A percentile compares a stretch with the other conserved stretches of the same genome.
Conservation (phyloP, 64 coral and sea anemone species). For the Porites australiensis region DNA sequence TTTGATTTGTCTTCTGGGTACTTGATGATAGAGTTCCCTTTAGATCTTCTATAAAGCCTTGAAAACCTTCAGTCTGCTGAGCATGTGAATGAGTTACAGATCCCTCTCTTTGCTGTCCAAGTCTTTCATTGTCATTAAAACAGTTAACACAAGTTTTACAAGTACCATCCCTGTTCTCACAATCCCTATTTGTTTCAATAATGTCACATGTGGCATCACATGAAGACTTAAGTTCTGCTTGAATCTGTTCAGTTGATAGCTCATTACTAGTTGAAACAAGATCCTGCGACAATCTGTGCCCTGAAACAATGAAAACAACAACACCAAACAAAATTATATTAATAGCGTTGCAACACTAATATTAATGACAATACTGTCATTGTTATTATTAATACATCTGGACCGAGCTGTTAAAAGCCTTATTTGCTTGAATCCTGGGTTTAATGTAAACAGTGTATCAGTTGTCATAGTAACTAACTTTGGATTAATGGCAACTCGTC, state of each 20-base stretch:
- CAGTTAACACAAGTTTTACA: not conserved
- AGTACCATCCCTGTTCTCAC: not conserved
- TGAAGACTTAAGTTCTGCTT: not conserved
- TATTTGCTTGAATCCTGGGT: too few species aligned
- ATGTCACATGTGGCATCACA: not conserved
- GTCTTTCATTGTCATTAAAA: not conserved
- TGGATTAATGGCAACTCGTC: too few species aligned
- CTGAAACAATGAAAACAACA: conserved; percentile 7
- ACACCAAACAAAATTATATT: not conserved
- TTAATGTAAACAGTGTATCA: too few species aligned
- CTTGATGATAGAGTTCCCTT: not conserved
- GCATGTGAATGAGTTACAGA: not conserved
- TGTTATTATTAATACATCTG: too few species aligned
- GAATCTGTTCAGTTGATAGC: not conserved
- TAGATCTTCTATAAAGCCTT: conserved; percentile 30
- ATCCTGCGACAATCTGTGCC: not conserved
- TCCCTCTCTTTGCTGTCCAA: not conserved
- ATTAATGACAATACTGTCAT: too few species aligned
- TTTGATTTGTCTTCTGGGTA: not conserved
- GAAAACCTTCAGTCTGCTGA: not conserved
- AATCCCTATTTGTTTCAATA: not conserved
- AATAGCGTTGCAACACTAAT: too few species aligned
- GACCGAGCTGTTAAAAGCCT: too few species aligned
- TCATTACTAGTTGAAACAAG: not conserved
- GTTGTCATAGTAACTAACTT: too few species aligned